Percentiles rank a stretch among this genome's conserved stretches.
Conservation (phyloP, 2,888 invertebrate genomes). For the Mechanitis messenoides region DNA sequence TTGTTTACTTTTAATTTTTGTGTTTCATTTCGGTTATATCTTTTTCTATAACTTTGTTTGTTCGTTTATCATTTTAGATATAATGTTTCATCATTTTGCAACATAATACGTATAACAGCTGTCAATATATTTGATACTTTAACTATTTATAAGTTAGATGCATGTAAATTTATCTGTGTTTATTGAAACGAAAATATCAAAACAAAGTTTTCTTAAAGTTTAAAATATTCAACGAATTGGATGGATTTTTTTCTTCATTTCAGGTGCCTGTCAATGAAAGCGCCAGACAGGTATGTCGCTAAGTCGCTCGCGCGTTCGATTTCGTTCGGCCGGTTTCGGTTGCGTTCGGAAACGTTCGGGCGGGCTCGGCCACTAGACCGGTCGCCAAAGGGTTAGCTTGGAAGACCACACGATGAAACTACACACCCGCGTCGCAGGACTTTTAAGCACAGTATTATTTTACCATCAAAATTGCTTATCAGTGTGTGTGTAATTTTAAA, state of each 20-base stretch:
- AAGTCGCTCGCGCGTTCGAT: constrained; percentile 67
- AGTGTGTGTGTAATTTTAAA: constrained; percentile 68
- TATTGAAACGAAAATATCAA: constrained; percentile 33
- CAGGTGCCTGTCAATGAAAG: constrained; percentile 86
- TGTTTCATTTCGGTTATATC: constrained; percentile 46
- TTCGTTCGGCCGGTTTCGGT: constrained; percentile 70
- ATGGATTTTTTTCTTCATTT: constrained; percentile 82
- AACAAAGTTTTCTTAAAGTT: constrained; percentile 55
- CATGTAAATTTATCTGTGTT: constrained; percentile 77
- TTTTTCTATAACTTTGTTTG: constrained; percentile 33
- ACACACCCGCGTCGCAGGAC: constrained; percentile 74
- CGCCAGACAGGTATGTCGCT: constrained; percentile 83
- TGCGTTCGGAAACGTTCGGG: constrained; percentile 65
- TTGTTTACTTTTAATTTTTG: constrained; percentile 72
- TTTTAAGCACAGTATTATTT: constrained; percentile 62
- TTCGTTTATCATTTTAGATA: constrained; percentile 32
- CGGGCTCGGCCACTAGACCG: constrained; percentile 60
- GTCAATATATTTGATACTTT: constrained; percentile 12
- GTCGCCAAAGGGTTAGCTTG: constrained; percentile 70
- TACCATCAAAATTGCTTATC: constrained; percentile 71
- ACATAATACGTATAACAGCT: constrained; percentile 19
- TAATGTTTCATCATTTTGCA: constrained; percentile 21
- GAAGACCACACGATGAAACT: constrained; percentile 70
- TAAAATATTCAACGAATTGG: constrained; percentile 79
- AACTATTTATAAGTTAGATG: constrained; percentile 31